Percentiles rank a stretch among this genome's conserved stretches.
phyloP scores from a whole-genome alignment of 2,797 vertebrate species.

The Chaetophractus vellerosus region DNA sequence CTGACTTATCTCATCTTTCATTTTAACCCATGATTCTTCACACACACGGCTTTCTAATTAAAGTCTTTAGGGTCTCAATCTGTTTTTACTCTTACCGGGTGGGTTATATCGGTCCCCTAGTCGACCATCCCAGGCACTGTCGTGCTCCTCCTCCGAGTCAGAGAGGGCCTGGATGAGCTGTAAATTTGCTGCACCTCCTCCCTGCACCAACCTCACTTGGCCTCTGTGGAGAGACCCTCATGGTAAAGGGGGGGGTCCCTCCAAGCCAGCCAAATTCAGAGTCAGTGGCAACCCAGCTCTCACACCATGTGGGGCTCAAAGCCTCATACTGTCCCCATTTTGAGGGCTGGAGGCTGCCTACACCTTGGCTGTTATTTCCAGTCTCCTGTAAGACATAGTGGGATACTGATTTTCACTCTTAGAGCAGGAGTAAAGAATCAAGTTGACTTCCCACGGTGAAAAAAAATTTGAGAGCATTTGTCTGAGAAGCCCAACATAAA shows the following conservation, averaged over 20 bases:
- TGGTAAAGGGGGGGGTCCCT: slow-evolving; percentile 62
- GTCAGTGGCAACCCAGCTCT: slow-evolving; percentile 36
- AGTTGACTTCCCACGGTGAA: neutral
- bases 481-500: neutral
- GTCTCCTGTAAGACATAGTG: slow-evolving; percentile 4
- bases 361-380: neutral
- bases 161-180: slow-evolving; percentile 96
- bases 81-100: slow-evolving; percentile 90
- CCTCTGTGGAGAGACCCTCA: slow-evolving; percentile 90
- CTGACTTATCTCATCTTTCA: slow-evolving; percentile 43
- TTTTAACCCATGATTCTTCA: slow-evolving; percentile 16
- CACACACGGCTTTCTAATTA: neutral
- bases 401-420: slow-evolving; percentile 32
- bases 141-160: slow-evolving; percentile 96
- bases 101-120: slow-evolving; percentile 96
- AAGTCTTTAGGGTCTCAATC: neutral
- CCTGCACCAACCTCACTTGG: slow-evolving; percentile 96
- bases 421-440: slow-evolving; percentile 18
- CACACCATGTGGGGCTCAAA: neutral
- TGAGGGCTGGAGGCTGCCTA: neutral
- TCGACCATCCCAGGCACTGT: slow-evolving; percentile 95
- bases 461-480: neutral
- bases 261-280: slow-evolving; percentile 62
- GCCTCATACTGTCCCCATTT: neutral
- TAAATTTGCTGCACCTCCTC: slow-evolving; percentile 94